Evolutionary conservation across 2,888 invertebrate genomes (phyloP).

Genomic region (Nebria brevicollis): DNA sequence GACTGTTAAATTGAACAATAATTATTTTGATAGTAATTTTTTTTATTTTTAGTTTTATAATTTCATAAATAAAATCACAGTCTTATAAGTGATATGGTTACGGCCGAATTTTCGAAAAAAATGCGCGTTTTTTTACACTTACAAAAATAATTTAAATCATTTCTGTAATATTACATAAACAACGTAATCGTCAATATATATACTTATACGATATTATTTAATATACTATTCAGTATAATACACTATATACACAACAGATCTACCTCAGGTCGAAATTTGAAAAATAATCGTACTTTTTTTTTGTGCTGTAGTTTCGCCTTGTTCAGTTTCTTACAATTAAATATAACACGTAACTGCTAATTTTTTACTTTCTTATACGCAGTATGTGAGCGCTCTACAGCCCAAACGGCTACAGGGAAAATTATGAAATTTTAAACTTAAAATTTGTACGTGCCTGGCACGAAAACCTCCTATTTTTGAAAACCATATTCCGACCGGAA

Average conservation of each 20-base stretch:
- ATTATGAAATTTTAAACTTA: too few species aligned
- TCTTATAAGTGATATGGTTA: neutral
- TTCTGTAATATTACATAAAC: neutral
- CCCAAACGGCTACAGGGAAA: too few species aligned
- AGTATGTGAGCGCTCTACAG: too few species aligned
- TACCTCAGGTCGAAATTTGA: neutral
- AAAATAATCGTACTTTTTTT: neutral
- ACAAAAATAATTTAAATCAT: neutral
- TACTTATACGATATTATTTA: neutral
- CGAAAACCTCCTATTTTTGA: too few species aligned
- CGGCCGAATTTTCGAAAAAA: neutral
- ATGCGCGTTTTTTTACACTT: neutral
- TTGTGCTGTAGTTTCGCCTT: neutral
- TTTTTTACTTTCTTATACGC: too few species aligned
- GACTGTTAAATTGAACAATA: neutral
- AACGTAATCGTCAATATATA: neutral
- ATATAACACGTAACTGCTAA: neutral
- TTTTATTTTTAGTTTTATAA: neutral
- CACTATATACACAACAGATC: conserved; percentile 1
- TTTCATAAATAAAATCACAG: neutral
- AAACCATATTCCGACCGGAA: too few species aligned
- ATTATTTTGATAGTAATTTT: neutral
- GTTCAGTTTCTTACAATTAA: neutral
- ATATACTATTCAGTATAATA: neutral
- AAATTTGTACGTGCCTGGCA: too few species aligned